Conservation (phyloP, 2,797 vertebrate species). For the Odontamblyopus lacepedii region DNA sequence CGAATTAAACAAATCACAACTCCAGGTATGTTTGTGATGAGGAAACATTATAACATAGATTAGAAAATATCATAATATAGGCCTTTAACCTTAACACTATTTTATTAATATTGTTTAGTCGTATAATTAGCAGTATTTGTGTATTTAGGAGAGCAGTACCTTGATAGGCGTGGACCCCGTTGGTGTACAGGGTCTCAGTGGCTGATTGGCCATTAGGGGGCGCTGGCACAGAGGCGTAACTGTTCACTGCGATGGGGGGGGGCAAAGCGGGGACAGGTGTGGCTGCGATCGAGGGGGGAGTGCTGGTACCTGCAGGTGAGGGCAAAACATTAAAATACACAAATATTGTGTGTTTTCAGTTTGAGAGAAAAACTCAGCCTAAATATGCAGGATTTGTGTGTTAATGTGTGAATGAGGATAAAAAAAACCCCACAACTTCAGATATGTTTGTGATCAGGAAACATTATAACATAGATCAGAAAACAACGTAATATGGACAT, state of each 20-base stretch:
- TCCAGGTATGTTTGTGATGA: too few species aligned
- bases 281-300: slow-evolving; percentile 89
- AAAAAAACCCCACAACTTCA: too few species aligned
- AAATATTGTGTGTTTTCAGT: not conserved
- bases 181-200: slow-evolving; percentile 88
- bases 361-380: too few species aligned
- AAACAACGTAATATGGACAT: too few species aligned
- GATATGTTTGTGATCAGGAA: too few species aligned
- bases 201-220: slow-evolving; percentile 86
- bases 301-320: slow-evolving; percentile 85
- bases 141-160: slow-evolving; percentile 66
- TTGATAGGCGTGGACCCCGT: slow-evolving; percentile 92
- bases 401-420: too few species aligned
- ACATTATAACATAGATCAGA: too few species aligned
- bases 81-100: too few species aligned
- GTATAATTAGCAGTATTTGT: not conserved
- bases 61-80: too few species aligned
- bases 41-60: too few species aligned
- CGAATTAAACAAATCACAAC: too few species aligned
- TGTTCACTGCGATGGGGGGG: slow-evolving; percentile 86
- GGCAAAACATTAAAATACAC: not conserved
- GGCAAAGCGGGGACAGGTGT: slow-evolving; percentile 89
- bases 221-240: slow-evolving; percentile 86
- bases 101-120: not conserved
- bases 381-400: too few species aligned